These are phyloP conservation scores for Galagoides demidoff DNA, from an alignment of 2,797 vertebrate genomes.

Conservation along the genomic window DNA sequence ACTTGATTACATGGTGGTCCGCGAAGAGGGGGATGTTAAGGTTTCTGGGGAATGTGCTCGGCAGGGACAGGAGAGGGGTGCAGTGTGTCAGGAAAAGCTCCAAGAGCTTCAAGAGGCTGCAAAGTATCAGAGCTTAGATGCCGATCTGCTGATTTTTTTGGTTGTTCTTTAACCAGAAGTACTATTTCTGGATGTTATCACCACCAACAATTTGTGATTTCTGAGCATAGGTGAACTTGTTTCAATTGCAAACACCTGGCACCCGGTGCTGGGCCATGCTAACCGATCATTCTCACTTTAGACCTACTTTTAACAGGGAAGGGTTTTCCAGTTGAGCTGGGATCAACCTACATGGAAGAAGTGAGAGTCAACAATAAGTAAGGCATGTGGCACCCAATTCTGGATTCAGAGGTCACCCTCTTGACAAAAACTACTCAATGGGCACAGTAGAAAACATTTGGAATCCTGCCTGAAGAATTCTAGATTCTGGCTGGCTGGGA, in stretches of 20 bases:
- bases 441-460: neutral
- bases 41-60: neutral
- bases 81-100: neutral
- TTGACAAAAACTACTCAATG: neutral
- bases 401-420: neutral
- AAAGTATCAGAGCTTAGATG: neutral
- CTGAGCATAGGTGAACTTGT: neutral
- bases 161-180: neutral
- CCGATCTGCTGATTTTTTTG: neutral
- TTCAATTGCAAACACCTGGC: neutral
- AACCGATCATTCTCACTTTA: neutral
- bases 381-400: fast-evolving
- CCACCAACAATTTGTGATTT: neutral
- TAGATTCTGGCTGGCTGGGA: neutral
- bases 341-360: neutral
- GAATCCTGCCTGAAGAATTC: neutral
- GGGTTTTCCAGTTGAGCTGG: neutral
- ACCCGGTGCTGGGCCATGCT: neutral
- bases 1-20: neutral
- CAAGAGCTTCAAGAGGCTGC: fast-evolving
- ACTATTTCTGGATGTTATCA: neutral
- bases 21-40: neutral
- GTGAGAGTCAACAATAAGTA: neutral
- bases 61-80: neutral
- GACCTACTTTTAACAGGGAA: neutral